Conservation (phyloP, 2,113 vertebrate species). For the Phocoena phocoena region DNA sequence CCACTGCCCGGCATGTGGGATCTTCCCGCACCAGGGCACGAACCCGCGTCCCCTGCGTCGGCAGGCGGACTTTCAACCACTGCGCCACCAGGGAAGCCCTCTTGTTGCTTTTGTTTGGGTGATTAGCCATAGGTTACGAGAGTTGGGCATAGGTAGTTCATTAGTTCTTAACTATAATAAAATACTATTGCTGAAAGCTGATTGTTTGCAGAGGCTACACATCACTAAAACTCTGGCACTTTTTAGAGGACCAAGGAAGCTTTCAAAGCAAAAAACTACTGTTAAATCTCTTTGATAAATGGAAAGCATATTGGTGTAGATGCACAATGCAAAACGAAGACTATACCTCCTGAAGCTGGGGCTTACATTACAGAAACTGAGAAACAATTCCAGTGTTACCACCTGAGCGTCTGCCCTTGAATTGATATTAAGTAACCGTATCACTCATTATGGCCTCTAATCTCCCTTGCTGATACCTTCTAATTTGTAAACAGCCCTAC, state of each 20-base stretch:
- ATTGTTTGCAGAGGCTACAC: not conserved
- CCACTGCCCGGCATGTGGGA: too few species aligned
- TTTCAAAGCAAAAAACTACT: not conserved
- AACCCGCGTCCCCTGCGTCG: too few species aligned
- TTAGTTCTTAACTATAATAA: not conserved
- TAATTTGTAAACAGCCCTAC: conserved; percentile 85
- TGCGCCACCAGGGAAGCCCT: not conserved
- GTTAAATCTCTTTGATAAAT: not conserved
- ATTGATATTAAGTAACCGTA: conserved; percentile 77
- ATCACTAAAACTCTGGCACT: not conserved
- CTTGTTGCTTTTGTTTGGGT: not conserved
- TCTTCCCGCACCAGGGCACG: too few species aligned
- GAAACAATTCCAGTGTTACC: conserved; percentile 37
- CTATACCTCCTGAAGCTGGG: not conserved
- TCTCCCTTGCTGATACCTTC: conserved; percentile 82
- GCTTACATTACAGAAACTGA: not conserved
- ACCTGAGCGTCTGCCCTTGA: conserved; percentile 67
- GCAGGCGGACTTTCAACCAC: too few species aligned
- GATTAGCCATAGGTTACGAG: not conserved
- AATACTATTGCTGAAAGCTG: not conserved
- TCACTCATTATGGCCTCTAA: conserved; percentile 81
- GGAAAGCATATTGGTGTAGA: not conserved
- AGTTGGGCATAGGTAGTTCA: not conserved
- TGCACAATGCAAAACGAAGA: not conserved
- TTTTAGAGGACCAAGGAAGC: not conserved